Conservation (phyloP, 2,113 vertebrate genomes). For the Daubentonia madagascariensis region DNA sequence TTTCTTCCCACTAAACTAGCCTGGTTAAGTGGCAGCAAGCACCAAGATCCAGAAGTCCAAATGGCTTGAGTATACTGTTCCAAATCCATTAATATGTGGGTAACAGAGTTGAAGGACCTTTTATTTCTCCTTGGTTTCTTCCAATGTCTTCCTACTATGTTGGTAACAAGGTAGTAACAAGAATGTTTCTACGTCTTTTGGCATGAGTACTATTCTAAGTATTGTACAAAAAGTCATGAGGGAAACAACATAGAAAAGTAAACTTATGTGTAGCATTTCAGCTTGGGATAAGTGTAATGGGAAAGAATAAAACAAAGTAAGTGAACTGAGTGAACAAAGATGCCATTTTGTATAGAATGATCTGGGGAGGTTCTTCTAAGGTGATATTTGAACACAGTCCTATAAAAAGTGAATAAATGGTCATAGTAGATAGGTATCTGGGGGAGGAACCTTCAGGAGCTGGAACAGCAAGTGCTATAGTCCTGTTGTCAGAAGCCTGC, state of each 20-base stretch:
- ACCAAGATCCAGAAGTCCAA: not conserved
- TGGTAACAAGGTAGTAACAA: not conserved
- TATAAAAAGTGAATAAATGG: not conserved
- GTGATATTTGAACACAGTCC: not conserved
- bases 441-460: not conserved
- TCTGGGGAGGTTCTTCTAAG: not conserved
- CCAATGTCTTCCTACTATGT: not conserved
- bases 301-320: not conserved
- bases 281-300: not conserved
- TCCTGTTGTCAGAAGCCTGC: not conserved
- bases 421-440: not conserved
- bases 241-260: not conserved
- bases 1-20: not conserved
- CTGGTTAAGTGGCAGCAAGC: not conserved
- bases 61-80: not conserved
- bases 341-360: not conserved
- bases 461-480: not conserved
- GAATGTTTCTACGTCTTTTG: not conserved
- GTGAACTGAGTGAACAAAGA: not conserved
- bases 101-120: not conserved
- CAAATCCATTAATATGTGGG: not conserved
- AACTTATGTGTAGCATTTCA: not conserved
- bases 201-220: not conserved
- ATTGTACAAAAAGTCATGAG: not conserved
- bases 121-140: not conserved